phyloP scores from a whole-genome alignment of 2,888 invertebrate species.

The Mythimna ferrago region DNA sequence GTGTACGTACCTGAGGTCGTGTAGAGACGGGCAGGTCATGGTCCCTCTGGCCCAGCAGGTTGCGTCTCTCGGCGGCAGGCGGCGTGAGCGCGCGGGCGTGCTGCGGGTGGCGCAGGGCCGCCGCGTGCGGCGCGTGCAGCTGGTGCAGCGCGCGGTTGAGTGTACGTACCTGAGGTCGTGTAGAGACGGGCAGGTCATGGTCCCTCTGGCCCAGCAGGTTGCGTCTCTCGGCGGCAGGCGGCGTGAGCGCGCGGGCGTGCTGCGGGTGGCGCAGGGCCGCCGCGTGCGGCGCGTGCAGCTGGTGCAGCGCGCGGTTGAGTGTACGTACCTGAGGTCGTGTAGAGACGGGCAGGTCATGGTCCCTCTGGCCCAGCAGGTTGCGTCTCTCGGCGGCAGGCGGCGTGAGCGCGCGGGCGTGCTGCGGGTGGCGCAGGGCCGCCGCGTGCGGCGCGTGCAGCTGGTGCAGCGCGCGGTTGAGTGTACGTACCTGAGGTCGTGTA shows the following conservation, averaged over 20 bases:
- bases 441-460: constrained; percentile 93
- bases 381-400: constrained; percentile 95
- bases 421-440: constrained; percentile 92
- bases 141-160: constrained; percentile 95
- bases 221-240: constrained; percentile 94
- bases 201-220: constrained; percentile 93
- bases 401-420: constrained; percentile 93
- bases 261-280: constrained; percentile 92
- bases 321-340: no score
- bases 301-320: constrained; percentile 95
- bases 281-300: constrained; percentile 93
- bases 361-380: constrained; percentile 92
- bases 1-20: no score
- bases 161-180: no score
- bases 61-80: constrained; percentile 94
- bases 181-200: constrained; percentile 86
- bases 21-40: constrained; percentile 89
- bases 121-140: constrained; percentile 93
- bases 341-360: constrained; percentile 85
- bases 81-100: constrained; percentile 93
- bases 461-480: constrained; percentile 95
- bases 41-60: constrained; percentile 92
- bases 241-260: constrained; percentile 93
- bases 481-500: no score
- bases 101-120: constrained; percentile 91